Conservation (phyloP, 2,797 vertebrate genomes). For the Euphonia xanthogaster region DNA sequence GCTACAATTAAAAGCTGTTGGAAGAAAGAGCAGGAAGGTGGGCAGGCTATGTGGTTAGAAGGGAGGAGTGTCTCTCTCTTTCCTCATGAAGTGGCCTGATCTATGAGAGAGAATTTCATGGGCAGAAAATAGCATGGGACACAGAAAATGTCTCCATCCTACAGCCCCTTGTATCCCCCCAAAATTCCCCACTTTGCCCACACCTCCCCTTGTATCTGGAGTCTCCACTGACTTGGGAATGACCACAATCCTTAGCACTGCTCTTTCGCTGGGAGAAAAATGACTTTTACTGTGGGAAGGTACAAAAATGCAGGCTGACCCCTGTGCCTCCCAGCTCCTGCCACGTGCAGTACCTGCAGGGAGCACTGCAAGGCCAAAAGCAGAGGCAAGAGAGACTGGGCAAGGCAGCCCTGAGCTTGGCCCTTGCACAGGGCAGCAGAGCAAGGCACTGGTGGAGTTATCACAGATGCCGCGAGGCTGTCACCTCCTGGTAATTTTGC, state of each 20-base stretch:
- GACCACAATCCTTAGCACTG: not conserved
- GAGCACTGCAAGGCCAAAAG: not conserved
- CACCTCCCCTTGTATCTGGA: not conserved
- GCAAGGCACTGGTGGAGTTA: not conserved
- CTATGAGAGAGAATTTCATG: not conserved
- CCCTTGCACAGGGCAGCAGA: not conserved
- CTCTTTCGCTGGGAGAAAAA: not conserved
- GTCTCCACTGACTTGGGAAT: not conserved
- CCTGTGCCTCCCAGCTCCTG: not conserved
- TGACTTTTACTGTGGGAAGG: not conserved
- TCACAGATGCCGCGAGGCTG: not conserved
- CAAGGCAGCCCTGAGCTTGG: not conserved
- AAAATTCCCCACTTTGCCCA: not conserved
- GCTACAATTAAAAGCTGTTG: not conserved
- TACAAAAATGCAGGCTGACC: not conserved
- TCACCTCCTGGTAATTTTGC: slow-evolving; percentile 8
- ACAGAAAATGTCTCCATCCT: not conserved
- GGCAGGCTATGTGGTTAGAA: not conserved
- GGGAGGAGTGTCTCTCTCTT: not conserved
- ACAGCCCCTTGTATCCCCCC: not conserved
- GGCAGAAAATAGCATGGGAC: not conserved
- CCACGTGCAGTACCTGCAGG: not conserved
- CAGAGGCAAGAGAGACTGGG: not conserved
- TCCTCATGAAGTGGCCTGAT: not conserved
- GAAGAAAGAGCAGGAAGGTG: not conserved